A percentile compares a stretch with the other conserved stretches of the same genome.
Conservation (phyloP, 2,888 invertebrate genomes). For the Teleogryllus oceanicus region DNA sequence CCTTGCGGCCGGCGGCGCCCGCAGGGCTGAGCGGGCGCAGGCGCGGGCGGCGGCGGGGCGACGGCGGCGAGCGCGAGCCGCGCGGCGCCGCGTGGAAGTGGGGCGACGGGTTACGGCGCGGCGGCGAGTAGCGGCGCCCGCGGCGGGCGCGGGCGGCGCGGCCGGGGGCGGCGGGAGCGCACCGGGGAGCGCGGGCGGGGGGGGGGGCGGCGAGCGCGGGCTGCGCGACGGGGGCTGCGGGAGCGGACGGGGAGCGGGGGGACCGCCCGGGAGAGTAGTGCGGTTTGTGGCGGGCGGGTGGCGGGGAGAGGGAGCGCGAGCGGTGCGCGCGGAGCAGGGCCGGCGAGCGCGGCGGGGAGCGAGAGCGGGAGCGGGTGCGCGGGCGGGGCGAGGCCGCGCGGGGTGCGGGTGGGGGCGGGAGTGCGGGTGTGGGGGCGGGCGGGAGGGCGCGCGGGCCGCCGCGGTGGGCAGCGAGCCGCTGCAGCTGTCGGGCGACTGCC, state of each 20-base stretch:
- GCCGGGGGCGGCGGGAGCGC: background rate
- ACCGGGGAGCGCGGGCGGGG: background rate
- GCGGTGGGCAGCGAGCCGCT: background rate
- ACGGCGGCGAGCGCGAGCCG: conserved; percentile 20
- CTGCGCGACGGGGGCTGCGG: background rate
- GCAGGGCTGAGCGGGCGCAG: background rate
- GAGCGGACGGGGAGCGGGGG: background rate
- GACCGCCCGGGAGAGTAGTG: background rate
- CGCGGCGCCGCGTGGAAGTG: background rate
- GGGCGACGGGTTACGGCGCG: conserved; percentile 21
- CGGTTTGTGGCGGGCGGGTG: background rate
- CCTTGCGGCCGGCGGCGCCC: background rate
- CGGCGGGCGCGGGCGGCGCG: background rate
- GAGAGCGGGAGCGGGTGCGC: background rate
- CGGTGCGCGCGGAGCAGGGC: background rate
- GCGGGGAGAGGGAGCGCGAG: background rate
- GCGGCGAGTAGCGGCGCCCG: conserved; percentile 20
- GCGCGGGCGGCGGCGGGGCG: background rate
- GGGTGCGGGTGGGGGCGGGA: background rate
- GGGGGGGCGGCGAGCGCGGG: background rate
- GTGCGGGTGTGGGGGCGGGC: background rate
- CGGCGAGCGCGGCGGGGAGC: background rate
- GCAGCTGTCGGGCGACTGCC: background rate
- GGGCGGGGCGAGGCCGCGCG: background rate
- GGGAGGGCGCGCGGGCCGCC: background rate